Evolutionary conservation across 53 echinoderm and acorn worm species (phyloP).

Genomic region (Luidia sarsii): DNA sequence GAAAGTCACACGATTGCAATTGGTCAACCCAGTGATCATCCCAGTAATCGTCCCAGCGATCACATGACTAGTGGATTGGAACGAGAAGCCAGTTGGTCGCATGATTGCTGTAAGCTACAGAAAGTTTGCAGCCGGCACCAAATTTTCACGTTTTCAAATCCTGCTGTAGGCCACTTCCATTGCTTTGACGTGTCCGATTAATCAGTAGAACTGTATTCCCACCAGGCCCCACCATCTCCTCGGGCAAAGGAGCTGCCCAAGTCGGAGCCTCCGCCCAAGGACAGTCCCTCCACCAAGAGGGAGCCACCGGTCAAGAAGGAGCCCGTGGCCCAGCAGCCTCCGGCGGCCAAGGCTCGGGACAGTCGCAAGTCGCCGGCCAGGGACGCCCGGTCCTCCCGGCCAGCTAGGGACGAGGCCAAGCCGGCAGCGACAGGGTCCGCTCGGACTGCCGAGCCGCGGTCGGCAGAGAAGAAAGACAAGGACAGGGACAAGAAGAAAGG

Average conservation of each 20-base stretch:
- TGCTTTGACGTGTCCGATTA: too few relatives aligned
- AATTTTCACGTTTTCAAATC: too few relatives aligned
- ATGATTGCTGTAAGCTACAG: too few relatives aligned
- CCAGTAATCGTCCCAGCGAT: too few relatives aligned
- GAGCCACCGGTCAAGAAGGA: constrained; percentile 7
- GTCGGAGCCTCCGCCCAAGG: constrained; percentile 22
- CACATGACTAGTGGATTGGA: too few relatives aligned
- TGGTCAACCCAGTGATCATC: too few relatives aligned
- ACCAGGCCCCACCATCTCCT: constrained; percentile 70
- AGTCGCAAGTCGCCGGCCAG: constrained; percentile 19
- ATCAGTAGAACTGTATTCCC: too few relatives aligned
- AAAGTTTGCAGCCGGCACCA: too few relatives aligned
- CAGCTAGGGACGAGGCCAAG: constrained; percentile 16
- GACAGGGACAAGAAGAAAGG: constrained; percentile 64
- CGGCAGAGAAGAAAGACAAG: constrained; percentile 24
- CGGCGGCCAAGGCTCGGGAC: constrained; percentile 21
- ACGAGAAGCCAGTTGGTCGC: too few relatives aligned
- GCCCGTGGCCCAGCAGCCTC: not conserved
- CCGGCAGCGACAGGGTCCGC: not conserved
- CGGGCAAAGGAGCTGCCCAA: constrained; percentile 56
- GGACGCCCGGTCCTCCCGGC: constrained; percentile 1
- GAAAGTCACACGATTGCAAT: too few relatives aligned
- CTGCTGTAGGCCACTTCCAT: too few relatives aligned
- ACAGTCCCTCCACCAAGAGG: constrained; percentile 17
- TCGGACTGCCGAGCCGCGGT: constrained; percentile 1